A percentile compares a stretch with the other conserved stretches of the same genome.
phyloP scores from a whole-genome alignment of 2,113 vertebrate species.

The Lipophrys pholis region DNA sequence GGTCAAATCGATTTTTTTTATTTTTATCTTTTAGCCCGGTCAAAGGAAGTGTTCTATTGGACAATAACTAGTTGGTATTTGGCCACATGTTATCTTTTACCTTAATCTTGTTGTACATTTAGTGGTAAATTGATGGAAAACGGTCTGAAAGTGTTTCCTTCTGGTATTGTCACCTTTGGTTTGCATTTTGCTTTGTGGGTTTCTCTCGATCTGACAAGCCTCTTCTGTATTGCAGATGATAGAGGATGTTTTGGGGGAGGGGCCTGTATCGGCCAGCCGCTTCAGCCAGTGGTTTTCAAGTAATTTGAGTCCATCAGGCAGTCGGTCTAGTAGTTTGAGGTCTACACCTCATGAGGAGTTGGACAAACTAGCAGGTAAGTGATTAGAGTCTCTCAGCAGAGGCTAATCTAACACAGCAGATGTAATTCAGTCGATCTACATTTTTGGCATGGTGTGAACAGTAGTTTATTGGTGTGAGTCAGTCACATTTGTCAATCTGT shows the following conservation, averaged over 20 bases:
- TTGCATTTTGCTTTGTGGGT: conserved; percentile 17
- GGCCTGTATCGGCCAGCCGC: conserved; percentile 91
- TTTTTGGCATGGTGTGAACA: too few relatives aligned
- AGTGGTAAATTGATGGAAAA: conserved; percentile 64
- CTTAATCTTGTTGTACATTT: conserved; percentile 47
- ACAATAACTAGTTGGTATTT: conserved; percentile 12
- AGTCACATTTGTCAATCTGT: too few relatives aligned
- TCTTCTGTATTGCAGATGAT: conserved; percentile 89
- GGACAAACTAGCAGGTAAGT: conserved; percentile 94
- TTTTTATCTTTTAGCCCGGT: too few relatives aligned
- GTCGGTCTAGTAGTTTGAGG: conserved; percentile 94
- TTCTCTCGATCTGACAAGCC: conserved; percentile 23
- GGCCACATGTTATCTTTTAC: conserved; percentile 19
- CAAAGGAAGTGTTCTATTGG: too few relatives aligned
- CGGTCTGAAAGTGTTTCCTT: conserved; percentile 63
- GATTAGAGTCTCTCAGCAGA: not conserved
- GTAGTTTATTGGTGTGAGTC: too few relatives aligned
- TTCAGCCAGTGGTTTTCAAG: conserved; percentile 97
- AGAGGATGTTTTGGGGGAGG: conserved; percentile 96
- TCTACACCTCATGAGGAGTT: conserved; percentile 97
- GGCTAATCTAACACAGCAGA: too few relatives aligned
- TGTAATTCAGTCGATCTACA: too few relatives aligned
- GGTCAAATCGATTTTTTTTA: too few relatives aligned
- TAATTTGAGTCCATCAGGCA: conserved; percentile 92
- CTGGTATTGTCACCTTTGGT: conserved; percentile 50